Base-by-base conservation (phyloP, 1,140 invertebrate genomes). In the Agraylea sexmaculata region DNA sequence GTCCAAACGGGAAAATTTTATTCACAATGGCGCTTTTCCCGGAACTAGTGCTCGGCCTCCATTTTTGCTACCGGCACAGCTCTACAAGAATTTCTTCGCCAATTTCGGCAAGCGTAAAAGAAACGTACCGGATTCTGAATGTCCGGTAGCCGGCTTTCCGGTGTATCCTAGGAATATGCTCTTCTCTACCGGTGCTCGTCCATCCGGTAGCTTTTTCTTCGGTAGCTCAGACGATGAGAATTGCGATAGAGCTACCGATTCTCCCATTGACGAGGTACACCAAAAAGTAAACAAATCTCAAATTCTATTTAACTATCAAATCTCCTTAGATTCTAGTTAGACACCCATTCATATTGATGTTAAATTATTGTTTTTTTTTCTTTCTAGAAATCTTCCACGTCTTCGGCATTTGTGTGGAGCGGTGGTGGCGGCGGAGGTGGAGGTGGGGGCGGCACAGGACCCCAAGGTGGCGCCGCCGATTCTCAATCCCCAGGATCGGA, bases 61-160 rank as follows among this genome's bases (percentile, higher is more conserved):
- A 5, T 78, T 83, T 51, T 58, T 83, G 11, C 64, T 83, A 43
- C 79, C 79, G 5, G 75, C 79, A 39, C 78, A 85, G 51, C 64
- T 84, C 43, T 84, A 85, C 54, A 83, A 83, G 56, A 84, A 73
- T 52, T 67, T 84, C 31, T 59, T 84, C 45, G 80, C 79, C 15
- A 83, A 71, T 53, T 57, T 68, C 39, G 61, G 62, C 0, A 68
- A 66, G 42, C 58, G 63, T 30, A 59, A 63, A 38, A 50, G 64
- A 27, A 60, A 58, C 51, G 39, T 40, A n/a, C 37, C 47, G 19
- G 54, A 66, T 35, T 54, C 60, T 3, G 64, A 68, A 32, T 66
- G 61, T 40, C 44, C 44, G 13, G 48, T 45, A 4, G 41, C 48
- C 10, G 48, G 48, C 11, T 68, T 64, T 40, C 61, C 60, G 6